Evolutionary conservation across 2,797 vertebrate species (phyloP).

Genomic region (Sebastes hubbsi): DNA sequence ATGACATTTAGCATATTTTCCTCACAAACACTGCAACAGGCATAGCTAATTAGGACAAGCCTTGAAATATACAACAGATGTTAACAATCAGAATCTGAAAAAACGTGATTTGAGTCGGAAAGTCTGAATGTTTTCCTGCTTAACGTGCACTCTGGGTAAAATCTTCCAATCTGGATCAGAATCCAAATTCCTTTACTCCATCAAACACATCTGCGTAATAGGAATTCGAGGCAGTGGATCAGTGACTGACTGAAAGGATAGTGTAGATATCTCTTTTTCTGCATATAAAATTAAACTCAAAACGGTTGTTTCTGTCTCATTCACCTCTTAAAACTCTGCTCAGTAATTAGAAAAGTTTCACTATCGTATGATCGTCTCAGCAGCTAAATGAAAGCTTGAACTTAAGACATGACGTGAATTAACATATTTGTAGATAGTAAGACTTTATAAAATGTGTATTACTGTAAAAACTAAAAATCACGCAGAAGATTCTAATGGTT

Average conservation of each 20-base stretch:
- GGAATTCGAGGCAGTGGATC: not conserved
- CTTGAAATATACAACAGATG: constrained; percentile 8
- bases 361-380: not conserved
- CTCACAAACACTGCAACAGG: not conserved
- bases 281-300: not conserved
- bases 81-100: not conserved
- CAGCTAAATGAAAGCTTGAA: not conserved
- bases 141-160: not conserved
- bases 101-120: not conserved
- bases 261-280: not conserved
- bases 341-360: not conserved
- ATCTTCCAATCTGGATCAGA: constrained; percentile 4
- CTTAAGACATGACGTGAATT: not conserved
- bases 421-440: not conserved
- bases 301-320: not conserved
- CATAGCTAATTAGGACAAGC: not conserved
- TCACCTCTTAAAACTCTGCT: not conserved
- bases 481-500: not conserved
- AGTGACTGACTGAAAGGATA: not conserved
- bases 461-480: not conserved
- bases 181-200: not conserved
- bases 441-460: not conserved
- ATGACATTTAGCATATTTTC: constrained; percentile 7
- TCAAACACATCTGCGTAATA: not conserved
- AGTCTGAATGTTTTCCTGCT: constrained; percentile 13